Conservation (phyloP, 92 coral and sea anemone species). For the Epizoanthus fatuus region DNA sequence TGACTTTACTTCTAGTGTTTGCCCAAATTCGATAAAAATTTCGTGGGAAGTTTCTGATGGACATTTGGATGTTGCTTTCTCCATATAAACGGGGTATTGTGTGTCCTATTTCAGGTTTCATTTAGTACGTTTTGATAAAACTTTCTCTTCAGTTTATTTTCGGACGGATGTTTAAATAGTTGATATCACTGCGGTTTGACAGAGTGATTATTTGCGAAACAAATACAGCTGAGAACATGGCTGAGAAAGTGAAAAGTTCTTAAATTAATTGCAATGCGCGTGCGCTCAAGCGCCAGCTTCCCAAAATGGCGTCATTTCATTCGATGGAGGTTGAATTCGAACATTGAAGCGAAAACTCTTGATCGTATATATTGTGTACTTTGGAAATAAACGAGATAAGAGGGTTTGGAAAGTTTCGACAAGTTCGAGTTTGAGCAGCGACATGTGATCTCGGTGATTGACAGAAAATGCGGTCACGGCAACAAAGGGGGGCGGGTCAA, state of each 20-base stretch:
- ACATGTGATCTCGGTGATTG: conserved; percentile 51
- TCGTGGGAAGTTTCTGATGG: neutral
- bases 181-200: conserved; percentile 84
- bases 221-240: conserved; percentile 89
- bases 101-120: conserved; percentile 18
- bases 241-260: conserved; percentile 17
- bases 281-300: conserved; percentile 52
- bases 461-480: conserved; percentile 66
- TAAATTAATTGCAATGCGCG: conserved; percentile 92
- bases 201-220: conserved; percentile 74
- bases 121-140: conserved; percentile 62
- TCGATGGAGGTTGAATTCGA: conserved; percentile 16
- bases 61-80: conserved; percentile 13
- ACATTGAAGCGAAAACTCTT: conserved; percentile 2
- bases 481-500: conserved; percentile 88
- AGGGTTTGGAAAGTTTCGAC: neutral
- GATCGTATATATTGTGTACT: neutral
- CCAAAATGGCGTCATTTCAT: conserved; percentile 47
- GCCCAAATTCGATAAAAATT: neutral
- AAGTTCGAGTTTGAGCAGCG: neutral
- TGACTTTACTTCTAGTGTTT: neutral
- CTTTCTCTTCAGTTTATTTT: conserved; percentile 70
- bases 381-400: neutral
- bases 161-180: conserved; percentile 91
- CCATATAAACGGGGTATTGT: neutral